Conservation (phyloP, 2,888 invertebrate species). For the Erynnis tages region DNA sequence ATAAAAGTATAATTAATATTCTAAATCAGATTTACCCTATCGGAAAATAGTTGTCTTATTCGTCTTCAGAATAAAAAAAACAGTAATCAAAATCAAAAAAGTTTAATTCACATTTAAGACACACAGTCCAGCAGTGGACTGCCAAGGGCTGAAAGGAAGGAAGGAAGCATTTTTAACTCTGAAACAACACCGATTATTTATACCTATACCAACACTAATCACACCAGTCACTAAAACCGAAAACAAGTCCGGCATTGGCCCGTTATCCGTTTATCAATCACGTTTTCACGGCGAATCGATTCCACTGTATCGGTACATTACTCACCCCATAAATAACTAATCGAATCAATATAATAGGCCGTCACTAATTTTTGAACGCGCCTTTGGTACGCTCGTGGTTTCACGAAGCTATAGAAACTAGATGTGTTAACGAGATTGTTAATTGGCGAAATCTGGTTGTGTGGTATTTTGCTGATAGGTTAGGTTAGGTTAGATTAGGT, state of each 20-base stretch:
- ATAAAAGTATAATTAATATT: too few species aligned
- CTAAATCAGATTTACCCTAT: too few species aligned
- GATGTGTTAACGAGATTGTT: conserved; percentile 38
- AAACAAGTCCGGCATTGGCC: background rate
- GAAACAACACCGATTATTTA: background rate
- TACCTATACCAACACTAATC: background rate
- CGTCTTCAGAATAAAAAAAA: too few species aligned
- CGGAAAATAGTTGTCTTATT: too few species aligned
- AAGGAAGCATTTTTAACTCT: background rate
- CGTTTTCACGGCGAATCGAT: conserved; percentile 60
- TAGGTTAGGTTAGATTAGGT: too few species aligned
- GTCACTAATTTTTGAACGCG: conserved; percentile 68
- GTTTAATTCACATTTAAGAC: too few species aligned
- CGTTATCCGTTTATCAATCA: conserved; percentile 61
- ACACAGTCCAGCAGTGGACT: too few species aligned
- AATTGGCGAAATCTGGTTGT: background rate
- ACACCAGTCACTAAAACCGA: conserved; percentile 2
- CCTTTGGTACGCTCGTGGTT: conserved; percentile 58
- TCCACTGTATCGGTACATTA: conserved; percentile 64
- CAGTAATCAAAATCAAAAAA: too few species aligned
- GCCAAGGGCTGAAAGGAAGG: too few species aligned
- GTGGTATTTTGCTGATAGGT: too few species aligned
- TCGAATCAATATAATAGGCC: conserved; percentile 76
- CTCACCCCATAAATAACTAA: conserved; percentile 77
- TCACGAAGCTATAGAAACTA: conserved; percentile 43